Base-by-base conservation (phyloP, 2,888 invertebrate genomes). In the Rhabditoides inermis region DNA sequence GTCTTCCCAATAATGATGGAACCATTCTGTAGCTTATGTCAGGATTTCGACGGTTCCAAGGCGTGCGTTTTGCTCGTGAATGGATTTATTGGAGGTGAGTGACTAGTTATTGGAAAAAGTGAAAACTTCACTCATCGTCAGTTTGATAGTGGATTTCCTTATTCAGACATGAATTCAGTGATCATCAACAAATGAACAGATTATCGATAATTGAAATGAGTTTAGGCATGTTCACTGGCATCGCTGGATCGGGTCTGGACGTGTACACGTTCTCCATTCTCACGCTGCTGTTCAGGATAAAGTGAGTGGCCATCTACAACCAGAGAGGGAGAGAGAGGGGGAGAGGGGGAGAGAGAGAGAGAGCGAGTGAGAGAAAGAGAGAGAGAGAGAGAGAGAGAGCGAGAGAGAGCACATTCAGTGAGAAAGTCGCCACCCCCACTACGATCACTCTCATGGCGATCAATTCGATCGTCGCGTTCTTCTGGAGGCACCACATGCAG, bases 371-470 rank as follows among this genome's bases (percentile, higher is more conserved):
- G n/a, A n/a, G n/a, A n/a, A n/a, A n/a, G n/a, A n/a, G n/a, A n/a
- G n/a, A n/a, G n/a, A n/a, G n/a, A n/a, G n/a, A n/a, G n/a, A n/a
- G n/a, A n/a, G n/a, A n/a, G n/a, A n/a, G n/a, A n/a, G n/a, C n/a
- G n/a, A n/a, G n/a, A n/a, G n/a, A n/a, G n/a, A n/a, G n/a, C n/a
- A n/a, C n/a, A n/a, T n/a, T n/a, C n/a, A n/a, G n/a, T n/a, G n/a
- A n/a, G n/a, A 67, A 75, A 51, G 63, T 72, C 6, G 73, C 73
- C 36, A 72, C 73, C 7, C 72, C 70, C 22, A 73, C 70, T 0
- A 63, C 65, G 3, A 69, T 75, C 6, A 58, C 74, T 18, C 53
- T 73, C 30, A 73, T 75, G 67, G 70, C 65, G 32, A 30, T 61
- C 35, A 70, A 70, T 54, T 62, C 68, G 15, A 53, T 55, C 40